phyloP scores from a whole-genome alignment of 2,113 vertebrate species.

The Cichladusa arquata region DNA sequence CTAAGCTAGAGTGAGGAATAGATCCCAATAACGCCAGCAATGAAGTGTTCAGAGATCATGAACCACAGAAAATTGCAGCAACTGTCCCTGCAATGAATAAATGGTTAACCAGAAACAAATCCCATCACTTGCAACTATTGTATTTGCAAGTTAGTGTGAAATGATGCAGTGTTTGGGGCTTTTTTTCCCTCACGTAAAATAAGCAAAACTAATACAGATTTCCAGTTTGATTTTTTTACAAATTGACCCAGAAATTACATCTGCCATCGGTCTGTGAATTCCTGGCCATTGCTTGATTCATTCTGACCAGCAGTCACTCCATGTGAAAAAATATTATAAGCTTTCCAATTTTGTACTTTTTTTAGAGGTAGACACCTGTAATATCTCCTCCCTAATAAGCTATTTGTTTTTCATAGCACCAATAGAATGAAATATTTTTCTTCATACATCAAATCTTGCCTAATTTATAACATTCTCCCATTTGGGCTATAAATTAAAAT shows the following conservation, averaged over 20 bases:
- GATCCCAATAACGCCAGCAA: background rate
- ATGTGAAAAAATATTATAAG: background rate
- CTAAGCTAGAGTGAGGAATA: background rate
- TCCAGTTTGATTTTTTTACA: background rate
- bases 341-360: background rate
- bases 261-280: background rate
- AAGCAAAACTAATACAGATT: background rate
- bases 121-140: background rate
- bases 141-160: background rate
- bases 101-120: background rate
- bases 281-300: background rate
- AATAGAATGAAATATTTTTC: background rate
- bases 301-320: background rate
- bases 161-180: background rate
- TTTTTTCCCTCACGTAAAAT: background rate
- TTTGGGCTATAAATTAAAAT: background rate
- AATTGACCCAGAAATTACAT: background rate
- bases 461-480: background rate
- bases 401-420: background rate
- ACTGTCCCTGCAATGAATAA: background rate
- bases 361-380: background rate
- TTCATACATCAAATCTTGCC: background rate
- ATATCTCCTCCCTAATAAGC: background rate
- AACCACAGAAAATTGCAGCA: background rate
- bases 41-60: background rate